A percentile compares a stretch with the other conserved stretches of the same genome.
Evolutionary conservation across 2,113 vertebrate species (phyloP).

Genomic region (Carassius carassius): DNA sequence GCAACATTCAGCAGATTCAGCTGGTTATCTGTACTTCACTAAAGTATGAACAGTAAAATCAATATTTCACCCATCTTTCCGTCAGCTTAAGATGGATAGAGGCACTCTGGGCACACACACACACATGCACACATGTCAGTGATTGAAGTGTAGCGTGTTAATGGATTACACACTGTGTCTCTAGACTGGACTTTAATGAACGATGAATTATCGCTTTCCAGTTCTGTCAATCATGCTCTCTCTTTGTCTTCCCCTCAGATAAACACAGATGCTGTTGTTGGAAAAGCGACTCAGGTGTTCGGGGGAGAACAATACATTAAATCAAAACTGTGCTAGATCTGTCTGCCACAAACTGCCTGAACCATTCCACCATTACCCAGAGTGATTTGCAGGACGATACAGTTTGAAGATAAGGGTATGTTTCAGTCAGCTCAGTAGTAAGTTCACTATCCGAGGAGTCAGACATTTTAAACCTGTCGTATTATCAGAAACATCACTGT

Average conservation of each 20-base stretch:
- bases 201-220: background rate
- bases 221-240: background rate
- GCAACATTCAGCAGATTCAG: background rate
- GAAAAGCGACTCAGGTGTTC: background rate
- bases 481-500: background rate
- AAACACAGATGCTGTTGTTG: background rate
- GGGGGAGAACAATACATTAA: constrained; percentile 4
- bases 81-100: constrained; percentile 31
- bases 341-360: background rate
- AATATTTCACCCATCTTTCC: constrained; percentile 28
- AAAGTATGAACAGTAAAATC: constrained; percentile 31
- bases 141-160: background rate
- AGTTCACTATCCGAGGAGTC: background rate
- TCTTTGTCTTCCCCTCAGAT: background rate
- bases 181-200: constrained; percentile 20
- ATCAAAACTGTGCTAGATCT: constrained; percentile 18
- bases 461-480: background rate
- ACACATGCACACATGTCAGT: background rate
- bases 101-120: background rate
- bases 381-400: background rate
- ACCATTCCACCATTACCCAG: background rate
- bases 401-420: background rate
- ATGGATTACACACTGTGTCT: constrained; percentile 12
- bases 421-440: constrained; percentile 4
- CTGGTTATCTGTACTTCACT: constrained; percentile 18